Conservation (phyloP, 2,888 invertebrate genomes). For the Nephrocerus scutellatus region DNA sequence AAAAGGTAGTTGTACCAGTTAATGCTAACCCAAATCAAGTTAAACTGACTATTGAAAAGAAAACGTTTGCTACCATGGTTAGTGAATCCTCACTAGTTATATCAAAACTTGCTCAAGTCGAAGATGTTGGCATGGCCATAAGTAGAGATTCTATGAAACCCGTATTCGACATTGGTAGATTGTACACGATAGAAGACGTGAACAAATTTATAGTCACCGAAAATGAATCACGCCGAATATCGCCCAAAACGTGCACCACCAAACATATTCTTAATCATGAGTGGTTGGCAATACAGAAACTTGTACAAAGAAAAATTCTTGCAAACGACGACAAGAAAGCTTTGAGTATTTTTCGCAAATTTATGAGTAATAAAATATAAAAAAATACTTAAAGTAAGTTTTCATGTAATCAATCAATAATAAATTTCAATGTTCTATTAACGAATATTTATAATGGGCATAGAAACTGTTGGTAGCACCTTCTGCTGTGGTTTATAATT, state of each 20-base stretch:
- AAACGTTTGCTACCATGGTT: too few species aligned
- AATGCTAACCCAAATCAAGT: not conserved
- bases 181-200: slow-evolving; percentile 32
- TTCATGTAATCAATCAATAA: too few species aligned
- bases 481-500: slow-evolving; percentile 30
- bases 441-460: too few species aligned
- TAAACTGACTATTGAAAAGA: not conserved
- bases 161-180: slow-evolving; percentile 24
- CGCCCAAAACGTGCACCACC: slow-evolving; percentile 27
- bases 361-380: slow-evolving; percentile 38
- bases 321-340: slow-evolving; percentile 33
- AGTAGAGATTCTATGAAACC: slow-evolving; percentile 17
- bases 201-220: slow-evolving; percentile 35
- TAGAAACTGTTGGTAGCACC: slow-evolving; percentile 24
- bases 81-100: not conserved
- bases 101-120: slow-evolving; percentile 5
- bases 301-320: slow-evolving; percentile 34
- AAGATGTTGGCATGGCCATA: slow-evolving; percentile 19
- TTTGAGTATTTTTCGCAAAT: slow-evolving; percentile 36
- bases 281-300: slow-evolving; percentile 36
- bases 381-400: too few species aligned
- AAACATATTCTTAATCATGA: slow-evolving; percentile 34
- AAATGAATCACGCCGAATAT: slow-evolving; percentile 28
- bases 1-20: not conserved
- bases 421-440: too few species aligned